Conservation (phyloP, 2,797 vertebrate species). For the Luscinia luscinia region DNA sequence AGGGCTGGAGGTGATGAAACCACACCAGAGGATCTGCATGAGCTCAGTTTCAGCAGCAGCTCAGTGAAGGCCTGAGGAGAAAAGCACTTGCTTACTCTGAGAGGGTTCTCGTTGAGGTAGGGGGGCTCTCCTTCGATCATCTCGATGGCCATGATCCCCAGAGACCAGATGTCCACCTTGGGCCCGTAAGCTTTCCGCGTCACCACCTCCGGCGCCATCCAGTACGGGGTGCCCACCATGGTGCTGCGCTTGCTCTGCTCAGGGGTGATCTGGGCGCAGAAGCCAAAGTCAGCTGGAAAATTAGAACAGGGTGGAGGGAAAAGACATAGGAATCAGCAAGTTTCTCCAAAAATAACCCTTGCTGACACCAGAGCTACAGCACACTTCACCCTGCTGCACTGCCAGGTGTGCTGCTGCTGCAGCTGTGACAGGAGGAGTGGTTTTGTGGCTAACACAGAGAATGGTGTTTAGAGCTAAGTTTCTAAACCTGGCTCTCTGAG, state of each 20-base stretch:
- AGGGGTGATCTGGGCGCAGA: conserved; percentile 96
- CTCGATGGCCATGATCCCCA: conserved; percentile 98
- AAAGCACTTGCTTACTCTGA: conserved; percentile 82
- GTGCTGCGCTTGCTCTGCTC: conserved; percentile 97
- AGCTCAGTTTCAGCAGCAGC: not conserved
- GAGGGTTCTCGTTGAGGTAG: conserved; percentile 94
- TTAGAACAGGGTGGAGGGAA: not conserved
- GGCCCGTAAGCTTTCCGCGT: conserved; percentile 93
- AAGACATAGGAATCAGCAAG: not conserved
- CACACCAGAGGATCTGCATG: accelerated
- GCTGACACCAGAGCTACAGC: not conserved
- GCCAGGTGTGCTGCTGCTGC: not conserved
- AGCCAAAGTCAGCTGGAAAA: conserved; percentile 91
- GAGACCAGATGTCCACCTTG: conserved; percentile 96
- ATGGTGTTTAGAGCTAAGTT: not conserved
- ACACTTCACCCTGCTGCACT: not conserved
- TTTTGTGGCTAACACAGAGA: not conserved
- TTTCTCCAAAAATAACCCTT: not conserved
- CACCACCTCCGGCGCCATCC: conserved; percentile 97
- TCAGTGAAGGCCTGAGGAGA: not conserved
- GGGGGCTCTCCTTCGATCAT: conserved; percentile 97
- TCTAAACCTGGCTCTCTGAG: not conserved
- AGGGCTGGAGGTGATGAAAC: not conserved
- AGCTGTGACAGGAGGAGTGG: not conserved
- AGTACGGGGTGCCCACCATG: conserved; percentile 96